Conservation (phyloP, 2,888 invertebrate species). For the Venustoraphidia nigricollis region DNA sequence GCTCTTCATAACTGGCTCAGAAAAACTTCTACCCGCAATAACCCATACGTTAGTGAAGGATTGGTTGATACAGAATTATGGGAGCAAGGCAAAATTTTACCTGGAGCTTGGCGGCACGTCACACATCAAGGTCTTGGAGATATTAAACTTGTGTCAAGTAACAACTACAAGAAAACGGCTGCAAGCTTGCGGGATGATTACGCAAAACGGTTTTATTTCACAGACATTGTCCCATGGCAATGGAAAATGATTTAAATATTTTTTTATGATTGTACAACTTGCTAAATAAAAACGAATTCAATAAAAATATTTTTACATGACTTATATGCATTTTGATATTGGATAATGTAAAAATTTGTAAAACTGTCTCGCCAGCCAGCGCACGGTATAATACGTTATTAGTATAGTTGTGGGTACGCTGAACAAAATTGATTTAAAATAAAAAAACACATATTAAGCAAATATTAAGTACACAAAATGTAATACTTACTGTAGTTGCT, state of each 20-base stretch:
- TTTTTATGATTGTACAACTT: no score
- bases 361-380: no score
- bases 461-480: no score
- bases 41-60: not conserved
- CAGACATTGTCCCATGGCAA: conserved; percentile 13
- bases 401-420: no score
- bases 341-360: no score
- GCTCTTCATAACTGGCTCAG: conserved; percentile 15
- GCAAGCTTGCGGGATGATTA: conserved; percentile 10
- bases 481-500: no score
- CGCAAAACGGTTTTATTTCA: conserved; percentile 12
- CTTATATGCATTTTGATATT: no score
- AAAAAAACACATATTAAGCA: no score
- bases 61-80: conserved; percentile 1
- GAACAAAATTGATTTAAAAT: no score
- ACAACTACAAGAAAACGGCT: conserved; percentile 8
- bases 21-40: conserved; percentile 6
- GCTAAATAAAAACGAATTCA: no score
- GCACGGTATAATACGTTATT: no score
- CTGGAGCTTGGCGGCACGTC: conserved; percentile 6
- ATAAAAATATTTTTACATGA: no score
- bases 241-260: conserved; percentile 11
- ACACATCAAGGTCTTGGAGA: not conserved
- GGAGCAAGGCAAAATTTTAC: conserved; percentile 5
- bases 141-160: not conserved